Evolutionary conservation across 2,888 invertebrate species (phyloP), one percentile per base, ranked within the genome.

Genomic region (Eupeodes luniger): DNA sequence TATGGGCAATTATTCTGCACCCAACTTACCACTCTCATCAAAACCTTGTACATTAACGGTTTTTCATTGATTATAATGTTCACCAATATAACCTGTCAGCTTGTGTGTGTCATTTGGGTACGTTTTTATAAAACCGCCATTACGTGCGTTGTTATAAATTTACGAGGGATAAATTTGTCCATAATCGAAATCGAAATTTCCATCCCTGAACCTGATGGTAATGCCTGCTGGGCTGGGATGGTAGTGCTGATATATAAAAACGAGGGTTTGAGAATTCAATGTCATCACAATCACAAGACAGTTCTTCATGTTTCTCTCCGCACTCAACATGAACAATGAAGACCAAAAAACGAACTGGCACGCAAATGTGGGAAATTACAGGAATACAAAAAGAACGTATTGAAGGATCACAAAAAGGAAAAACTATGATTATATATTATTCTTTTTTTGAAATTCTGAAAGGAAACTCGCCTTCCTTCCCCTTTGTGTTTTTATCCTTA

Each of bases 1-100:
- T 87, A 87, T 83, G 87, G 83, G 80, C 76, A 84, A 87, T 87
- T 87, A 84, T 84, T 72, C 61, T 49, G 66, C 76, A 34, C 80
- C 79, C 79, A 14, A 40, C 40, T 40, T 40, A 1, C 40, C 7
- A 36, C 44, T 44, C 66, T 6, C 67, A 80, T 40, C 40, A 19
- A 74, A 59, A 19, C 44, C 10, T 59, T 66, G 53, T 6, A 44
- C 66, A 55, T 84, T 80, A 64, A 74, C 70, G 47, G 55, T 76
- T 34, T 67, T 34, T 67, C 76, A 74, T 80, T 81, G 80, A 84
- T 80, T 84, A 74, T 77, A 69, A 74, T 72, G 70, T 75, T 76
- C 64, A 55, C 34, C 16, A 53, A 53, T 16, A 16, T 55, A 55
- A 70, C 55, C 53, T 61, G 59, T 12, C 47, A 66, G 36, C 40